Evolutionary conservation across 2,113 vertebrate species (phyloP), one percentile per base, ranked within the genome.

Genomic region (Carassius auratus): DNA sequence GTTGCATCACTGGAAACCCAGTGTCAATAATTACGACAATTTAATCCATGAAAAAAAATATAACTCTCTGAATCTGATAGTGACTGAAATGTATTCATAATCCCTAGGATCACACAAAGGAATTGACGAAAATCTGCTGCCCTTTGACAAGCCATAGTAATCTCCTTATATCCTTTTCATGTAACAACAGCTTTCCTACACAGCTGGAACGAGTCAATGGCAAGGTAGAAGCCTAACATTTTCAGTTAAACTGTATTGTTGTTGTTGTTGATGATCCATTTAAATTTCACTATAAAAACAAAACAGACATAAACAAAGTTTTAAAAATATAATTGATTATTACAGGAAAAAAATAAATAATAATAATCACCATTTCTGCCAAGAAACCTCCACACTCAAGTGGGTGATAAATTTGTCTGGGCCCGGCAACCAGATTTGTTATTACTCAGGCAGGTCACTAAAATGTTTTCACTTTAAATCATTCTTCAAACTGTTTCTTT

Each of bases 111-210:
- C 17, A 62, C 19, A 79, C 19, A 79, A 79, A 62, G 6, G 19
- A 61, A 79, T 15, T 61, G 57, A 45, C 15, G 33, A 62, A 81
- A 81, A 81, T 64, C 78, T 81, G 15, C 21, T 48, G 36, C 33
- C 36, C 78, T 64, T 64, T 64, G 38, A 80, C 59, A 80, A 42
- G 38, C 38, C 38, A 45, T 14, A 9, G 36, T 80, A 45, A 80
- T 80, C 78, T 64, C 57, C 59, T 64, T 80, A 64, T 48, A 76
- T 76, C 48, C 48, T 42, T 79, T 62, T 38, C 55, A 59, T 66
- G 13, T 66, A 66, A 66, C 17, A 42, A 26, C 78, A 62, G 36
- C 30, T 66, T 81, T 66, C 42, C 36, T 48, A 19, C 61, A 81
- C 61, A 30, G 38, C 61, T 66, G 61, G 61, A 23, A 45, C 3